Percentiles rank a stretch among this genome's conserved stretches.
phyloP scores from a whole-genome alignment of 2,797 vertebrate species.

The Pseudochirops corinnae region DNA sequence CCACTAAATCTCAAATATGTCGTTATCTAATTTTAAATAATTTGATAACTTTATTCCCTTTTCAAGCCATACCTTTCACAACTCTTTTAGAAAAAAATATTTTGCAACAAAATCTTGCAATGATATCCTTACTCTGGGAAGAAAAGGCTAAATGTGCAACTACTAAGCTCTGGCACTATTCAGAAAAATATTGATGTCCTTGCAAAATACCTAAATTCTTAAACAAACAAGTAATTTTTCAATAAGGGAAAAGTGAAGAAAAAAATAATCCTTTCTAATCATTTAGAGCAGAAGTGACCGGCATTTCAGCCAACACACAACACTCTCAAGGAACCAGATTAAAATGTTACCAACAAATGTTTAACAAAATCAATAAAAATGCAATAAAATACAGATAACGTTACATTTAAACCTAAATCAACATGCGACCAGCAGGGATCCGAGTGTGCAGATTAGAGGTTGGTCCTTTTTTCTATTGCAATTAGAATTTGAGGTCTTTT shows the following conservation, averaged over 20 bases:
- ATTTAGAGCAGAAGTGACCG: background rate
- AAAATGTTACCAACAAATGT: background rate
- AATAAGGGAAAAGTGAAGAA: constrained; percentile 28
- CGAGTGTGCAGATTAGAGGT: background rate
- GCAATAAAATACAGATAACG: background rate
- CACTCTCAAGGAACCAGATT: background rate
- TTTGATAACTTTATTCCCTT: background rate
- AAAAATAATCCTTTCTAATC: constrained; percentile 17
- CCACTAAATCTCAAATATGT: background rate
- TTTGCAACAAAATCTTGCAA: background rate
- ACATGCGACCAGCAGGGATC: background rate
- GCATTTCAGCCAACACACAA: background rate
- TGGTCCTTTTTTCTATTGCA: background rate
- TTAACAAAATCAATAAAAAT: background rate
- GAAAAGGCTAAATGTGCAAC: background rate
- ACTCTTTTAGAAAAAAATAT: background rate
- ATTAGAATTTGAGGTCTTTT: background rate
- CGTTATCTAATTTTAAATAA: background rate
- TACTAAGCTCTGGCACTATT: background rate
- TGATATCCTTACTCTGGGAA: background rate
- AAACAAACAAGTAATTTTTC: constrained; percentile 29
- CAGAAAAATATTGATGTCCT: background rate
- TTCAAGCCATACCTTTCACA: no score
- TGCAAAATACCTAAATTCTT: background rate
- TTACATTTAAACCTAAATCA: background rate